phyloP scores from a whole-genome alignment of 2,113 vertebrate species.

The Phoxinus phoxinus region DNA sequence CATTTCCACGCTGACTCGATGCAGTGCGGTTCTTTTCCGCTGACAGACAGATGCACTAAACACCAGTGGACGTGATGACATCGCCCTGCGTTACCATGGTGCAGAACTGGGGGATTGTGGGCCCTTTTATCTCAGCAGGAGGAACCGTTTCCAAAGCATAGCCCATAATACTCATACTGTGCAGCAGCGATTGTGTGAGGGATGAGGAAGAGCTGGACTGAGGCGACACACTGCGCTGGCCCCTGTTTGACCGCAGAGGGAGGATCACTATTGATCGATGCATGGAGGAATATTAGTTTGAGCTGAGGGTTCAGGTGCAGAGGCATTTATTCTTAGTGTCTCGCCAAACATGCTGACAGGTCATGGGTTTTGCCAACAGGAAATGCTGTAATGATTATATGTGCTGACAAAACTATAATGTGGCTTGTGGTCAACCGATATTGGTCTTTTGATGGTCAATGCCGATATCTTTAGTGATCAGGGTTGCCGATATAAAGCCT shows the following conservation, averaged over 20 bases:
- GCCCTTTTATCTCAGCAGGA: constrained; percentile 57
- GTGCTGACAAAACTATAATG: neutral
- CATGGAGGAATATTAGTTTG: constrained; percentile 12
- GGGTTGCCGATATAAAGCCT: too few relatives aligned
- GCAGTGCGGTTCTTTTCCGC: constrained; percentile 58
- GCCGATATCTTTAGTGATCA: too few relatives aligned
- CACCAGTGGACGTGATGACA: constrained; percentile 58
- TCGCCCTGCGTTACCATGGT: constrained; percentile 46
- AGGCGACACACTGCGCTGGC: constrained; percentile 68
- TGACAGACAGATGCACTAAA: constrained; percentile 64
- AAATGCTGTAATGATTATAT: neutral
- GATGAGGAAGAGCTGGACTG: constrained; percentile 18
- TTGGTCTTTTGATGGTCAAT: too few relatives aligned
- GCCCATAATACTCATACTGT: constrained; percentile 40
- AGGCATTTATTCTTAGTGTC: neutral
- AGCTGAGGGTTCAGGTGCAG: constrained; percentile 5
- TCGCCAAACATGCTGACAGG: neutral
- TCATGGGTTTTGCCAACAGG: neutral
- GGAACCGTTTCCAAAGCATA: constrained; percentile 48
- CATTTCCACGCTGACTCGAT: constrained; percentile 50
- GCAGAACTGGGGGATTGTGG: constrained; percentile 21
- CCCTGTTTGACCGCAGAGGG: constrained; percentile 74
- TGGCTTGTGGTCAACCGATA: neutral
- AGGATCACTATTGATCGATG: constrained; percentile 25
- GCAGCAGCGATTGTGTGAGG: constrained; percentile 16